phyloP scores from a whole-genome alignment of 2,113 vertebrate genomes.

The Pluvianellus socialis region DNA sequence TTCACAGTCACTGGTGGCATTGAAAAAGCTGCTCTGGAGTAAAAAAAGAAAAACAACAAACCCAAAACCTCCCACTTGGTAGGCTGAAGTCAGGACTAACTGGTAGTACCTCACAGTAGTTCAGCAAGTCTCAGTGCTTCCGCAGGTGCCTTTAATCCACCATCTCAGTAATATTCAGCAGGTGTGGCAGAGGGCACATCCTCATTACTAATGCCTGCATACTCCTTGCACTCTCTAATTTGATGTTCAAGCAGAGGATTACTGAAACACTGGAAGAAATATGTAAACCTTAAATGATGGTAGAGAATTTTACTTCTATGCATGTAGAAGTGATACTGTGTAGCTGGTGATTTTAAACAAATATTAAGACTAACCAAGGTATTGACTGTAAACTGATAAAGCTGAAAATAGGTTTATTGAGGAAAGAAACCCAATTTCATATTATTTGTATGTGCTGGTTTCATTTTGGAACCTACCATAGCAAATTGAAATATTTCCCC shows the following conservation, averaged over 20 bases:
- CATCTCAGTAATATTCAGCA: not conserved
- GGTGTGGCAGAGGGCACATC: fast-evolving
- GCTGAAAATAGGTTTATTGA: not conserved
- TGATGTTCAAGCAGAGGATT: not conserved
- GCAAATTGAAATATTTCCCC: not conserved
- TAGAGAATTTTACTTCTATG: not conserved
- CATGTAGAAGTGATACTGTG: not conserved
- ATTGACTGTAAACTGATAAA: not conserved
- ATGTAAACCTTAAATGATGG: not conserved
- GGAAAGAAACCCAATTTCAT: not conserved
- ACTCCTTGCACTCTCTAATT: not conserved
- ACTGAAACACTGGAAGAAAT: not conserved
- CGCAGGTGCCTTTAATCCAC: not conserved
- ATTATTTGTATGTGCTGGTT: not conserved
- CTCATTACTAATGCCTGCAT: not conserved
- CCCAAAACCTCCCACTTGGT: fast-evolving
- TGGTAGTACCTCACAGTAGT: not conserved
- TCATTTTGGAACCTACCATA: not conserved
- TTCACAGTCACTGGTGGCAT: not conserved
- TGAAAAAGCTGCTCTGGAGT: not conserved
- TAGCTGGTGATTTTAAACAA: not conserved
- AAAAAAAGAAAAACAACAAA: fast-evolving
- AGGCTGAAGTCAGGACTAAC: not conserved
- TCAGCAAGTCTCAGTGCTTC: not conserved
- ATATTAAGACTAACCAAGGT: not conserved